A percentile compares a stretch with the other conserved stretches of the same genome.
Evolutionary conservation across 2,797 vertebrate species (phyloP).

Genomic region (Anabas testudineus): DNA sequence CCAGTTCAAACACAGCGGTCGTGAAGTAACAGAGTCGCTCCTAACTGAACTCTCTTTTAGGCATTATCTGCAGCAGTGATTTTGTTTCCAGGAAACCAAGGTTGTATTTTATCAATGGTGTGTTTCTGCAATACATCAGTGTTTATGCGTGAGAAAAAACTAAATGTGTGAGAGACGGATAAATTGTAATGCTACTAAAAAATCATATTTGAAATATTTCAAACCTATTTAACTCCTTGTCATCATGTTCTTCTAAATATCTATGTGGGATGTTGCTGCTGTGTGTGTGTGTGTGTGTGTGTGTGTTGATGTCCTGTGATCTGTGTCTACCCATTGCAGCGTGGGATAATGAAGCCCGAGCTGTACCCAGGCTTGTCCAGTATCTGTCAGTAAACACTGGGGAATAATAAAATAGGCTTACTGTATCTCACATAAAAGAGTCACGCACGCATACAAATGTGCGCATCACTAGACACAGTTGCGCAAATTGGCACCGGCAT

Average conservation of each 20-base stretch:
- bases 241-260: slow-evolving; percentile 38
- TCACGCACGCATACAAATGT: slow-evolving; percentile 6
- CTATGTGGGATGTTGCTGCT: slow-evolving; percentile 11
- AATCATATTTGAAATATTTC: slow-evolving; percentile 10
- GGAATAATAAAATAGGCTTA: slow-evolving; percentile 72
- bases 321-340: slow-evolving; percentile 61
- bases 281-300: slow-evolving; percentile 17
- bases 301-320: slow-evolving; percentile 54
- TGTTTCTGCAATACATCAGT: neutral
- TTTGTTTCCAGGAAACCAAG: slow-evolving; percentile 9
- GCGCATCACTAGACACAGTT: slow-evolving; percentile 10
- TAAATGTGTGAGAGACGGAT: slow-evolving; percentile 19
- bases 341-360: slow-evolving; percentile 73
- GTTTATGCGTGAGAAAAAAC: neutral
- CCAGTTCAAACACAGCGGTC: slow-evolving; percentile 17
- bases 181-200: slow-evolving; percentile 32
- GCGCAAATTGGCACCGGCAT: slow-evolving; percentile 40
- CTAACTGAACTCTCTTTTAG: slow-evolving; percentile 6
- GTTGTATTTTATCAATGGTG: neutral
- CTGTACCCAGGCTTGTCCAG: slow-evolving; percentile 72
- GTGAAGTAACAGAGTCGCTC: slow-evolving; percentile 13
- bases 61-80: slow-evolving; percentile 9
- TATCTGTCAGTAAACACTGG: slow-evolving; percentile 74
- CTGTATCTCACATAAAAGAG: slow-evolving; percentile 39
- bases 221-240: slow-evolving; percentile 25